Evolutionary conservation across 37 sponge, comb jelly and placozoan species (phyloP), one percentile per base, ranked within the genome.

Genomic region (Cliona cf. orientalis): DNA sequence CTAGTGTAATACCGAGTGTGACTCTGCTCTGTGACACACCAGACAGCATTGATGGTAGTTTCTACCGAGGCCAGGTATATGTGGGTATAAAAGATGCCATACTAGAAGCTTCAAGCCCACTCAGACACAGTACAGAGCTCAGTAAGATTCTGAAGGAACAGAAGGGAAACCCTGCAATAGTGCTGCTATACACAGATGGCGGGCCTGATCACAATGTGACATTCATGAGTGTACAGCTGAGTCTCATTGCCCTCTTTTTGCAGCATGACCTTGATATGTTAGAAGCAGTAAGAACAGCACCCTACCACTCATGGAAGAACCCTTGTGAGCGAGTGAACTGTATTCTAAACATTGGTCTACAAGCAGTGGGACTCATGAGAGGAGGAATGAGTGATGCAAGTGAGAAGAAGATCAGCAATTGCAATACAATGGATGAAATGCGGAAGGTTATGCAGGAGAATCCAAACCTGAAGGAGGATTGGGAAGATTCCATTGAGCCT

Each of bases 171-270:
- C 22, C 33, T 2, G 65, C 65, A 62, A 37, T 76, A 1, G 2
- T 62, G 5, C 1, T 76, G 6, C 31, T 76, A 33, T 76, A 76
- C 45, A 76, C 80, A 5, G 75, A 89, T 83, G 84, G 90, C 45
- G 90, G 90, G 31, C 90, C 90, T 44, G 90, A 89, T 42, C 89
- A 82, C 65, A 39, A 82, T 5, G 9, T 71, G 9, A 81, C 83
- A 14, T 71, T 62, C 35, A 2, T 82, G 11, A 29, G 45, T 46
- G 68, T 78, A 3, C 78, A 89, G 68, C 39, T 78, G 2, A 32
- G 75, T 9, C 23, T 88, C 14, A 88, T 88, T 39, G 70, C 69
- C 2, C 41, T 88, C 21, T 88, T 76, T 46, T 26, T 74, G 36
- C 25, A 42, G 3, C 82, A 60, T 26, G 60, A 89, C 59, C 59